Conservation (phyloP, 2,113 vertebrate species). For the Charadrius vociferus region DNA sequence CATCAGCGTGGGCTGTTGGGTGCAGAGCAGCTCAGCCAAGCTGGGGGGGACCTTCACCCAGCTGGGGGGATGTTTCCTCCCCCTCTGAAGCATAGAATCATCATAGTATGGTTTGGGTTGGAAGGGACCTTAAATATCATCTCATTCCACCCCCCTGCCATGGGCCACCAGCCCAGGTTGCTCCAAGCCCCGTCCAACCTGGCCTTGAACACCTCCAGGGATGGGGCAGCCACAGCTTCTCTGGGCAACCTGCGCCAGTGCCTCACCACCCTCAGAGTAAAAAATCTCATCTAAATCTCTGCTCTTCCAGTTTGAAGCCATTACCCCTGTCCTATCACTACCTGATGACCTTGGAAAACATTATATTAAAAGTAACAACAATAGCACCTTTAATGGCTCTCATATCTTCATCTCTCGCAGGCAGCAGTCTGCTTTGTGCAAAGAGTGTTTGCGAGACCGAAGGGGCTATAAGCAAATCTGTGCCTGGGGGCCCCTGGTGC, state of each 20-base stretch:
- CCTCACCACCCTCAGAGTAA: too few relatives aligned
- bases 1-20: neutral
- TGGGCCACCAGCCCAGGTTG: too few relatives aligned
- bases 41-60: neutral
- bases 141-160: too few relatives aligned
- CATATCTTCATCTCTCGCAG: rapidly evolving
- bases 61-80: neutral
- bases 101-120: too few relatives aligned
- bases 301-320: too few relatives aligned
- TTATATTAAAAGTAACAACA: rapidly evolving
- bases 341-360: neutral
- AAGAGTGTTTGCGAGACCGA: rapidly evolving
- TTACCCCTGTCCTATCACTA: too few relatives aligned
- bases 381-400: neutral
- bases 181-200: too few relatives aligned
- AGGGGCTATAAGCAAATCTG: neutral
- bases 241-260: too few relatives aligned
- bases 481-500: neutral
- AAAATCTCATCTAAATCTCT: too few relatives aligned
- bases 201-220: too few relatives aligned
- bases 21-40: neutral
- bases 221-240: too few relatives aligned
- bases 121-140: too few relatives aligned
- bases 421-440: neutral
- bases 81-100: neutral